phyloP scores from a whole-genome alignment of 2,888 invertebrate species.

The Amblyjoppa proteus region DNA sequence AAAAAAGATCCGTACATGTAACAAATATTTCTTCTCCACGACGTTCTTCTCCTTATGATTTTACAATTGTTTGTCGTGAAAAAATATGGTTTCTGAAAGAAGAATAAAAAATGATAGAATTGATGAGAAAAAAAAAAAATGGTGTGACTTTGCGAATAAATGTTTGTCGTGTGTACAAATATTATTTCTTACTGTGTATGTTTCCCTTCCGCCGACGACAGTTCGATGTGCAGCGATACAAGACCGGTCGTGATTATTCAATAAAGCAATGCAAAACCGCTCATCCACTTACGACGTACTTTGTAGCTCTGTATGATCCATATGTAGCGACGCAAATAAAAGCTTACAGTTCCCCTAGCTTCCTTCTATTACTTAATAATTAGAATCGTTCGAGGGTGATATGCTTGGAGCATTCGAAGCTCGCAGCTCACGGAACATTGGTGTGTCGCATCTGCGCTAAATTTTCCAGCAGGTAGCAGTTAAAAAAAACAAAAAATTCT shows the following conservation, averaged over 20 bases:
- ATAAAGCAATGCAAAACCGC: constrained; percentile 11
- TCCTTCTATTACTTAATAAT: constrained; percentile 79
- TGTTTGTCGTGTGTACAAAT: constrained; percentile 19
- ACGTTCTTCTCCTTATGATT: too few species aligned
- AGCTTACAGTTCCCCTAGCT: constrained; percentile 78
- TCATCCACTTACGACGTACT: constrained; percentile 40
- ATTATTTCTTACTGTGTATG: background rate
- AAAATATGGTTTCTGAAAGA: background rate
- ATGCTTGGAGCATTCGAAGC: constrained; percentile 65
- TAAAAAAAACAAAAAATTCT: background rate
- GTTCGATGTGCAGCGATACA: background rate
- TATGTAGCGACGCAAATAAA: constrained; percentile 71
- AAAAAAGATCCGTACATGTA: background rate
- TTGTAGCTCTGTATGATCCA: constrained; percentile 50
- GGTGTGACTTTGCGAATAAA: background rate
- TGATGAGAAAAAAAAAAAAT: background rate
- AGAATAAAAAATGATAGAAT: background rate
- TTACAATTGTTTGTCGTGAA: background rate
- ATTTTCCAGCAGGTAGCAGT: background rate
- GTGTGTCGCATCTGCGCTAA: constrained; percentile 45
- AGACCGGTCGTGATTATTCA: constrained; percentile 14
- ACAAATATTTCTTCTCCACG: background rate
- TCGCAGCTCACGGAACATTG: constrained; percentile 46
- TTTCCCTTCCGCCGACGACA: background rate
- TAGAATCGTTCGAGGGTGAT: constrained; percentile 77